These are phyloP conservation scores for Rousettus leschenaultii DNA, from an alignment of 2,113 vertebrate genomes.

Conservation along the genomic window DNA sequence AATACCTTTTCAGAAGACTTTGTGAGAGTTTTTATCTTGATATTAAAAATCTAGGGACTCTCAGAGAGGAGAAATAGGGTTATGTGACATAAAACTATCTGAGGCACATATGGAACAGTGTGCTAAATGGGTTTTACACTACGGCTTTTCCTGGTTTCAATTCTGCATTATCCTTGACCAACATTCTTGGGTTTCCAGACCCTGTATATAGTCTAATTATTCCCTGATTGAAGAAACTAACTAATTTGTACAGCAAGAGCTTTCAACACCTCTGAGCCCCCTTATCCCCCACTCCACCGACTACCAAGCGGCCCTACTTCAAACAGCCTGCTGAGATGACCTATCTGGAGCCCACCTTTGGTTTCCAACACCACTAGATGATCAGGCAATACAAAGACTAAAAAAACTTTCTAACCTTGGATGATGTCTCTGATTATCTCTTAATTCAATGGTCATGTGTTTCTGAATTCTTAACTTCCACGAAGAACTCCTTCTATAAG, in stretches of 20 bases:
- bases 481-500: neutral
- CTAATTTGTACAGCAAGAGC: neutral
- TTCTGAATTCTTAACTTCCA: constrained; percentile 41
- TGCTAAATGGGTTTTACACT: neutral
- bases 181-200: neutral
- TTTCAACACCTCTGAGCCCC: neutral
- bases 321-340: neutral
- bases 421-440: neutral
- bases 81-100: neutral
- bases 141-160: neutral
- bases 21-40: neutral
- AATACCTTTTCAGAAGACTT: neutral
- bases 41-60: neutral
- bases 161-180: neutral
- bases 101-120: neutral
- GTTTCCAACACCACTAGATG: neutral
- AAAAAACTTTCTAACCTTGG: neutral
- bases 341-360: neutral
- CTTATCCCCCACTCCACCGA: neutral
- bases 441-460: neutral
- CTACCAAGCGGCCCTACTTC: neutral
- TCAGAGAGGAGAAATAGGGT: neutral
- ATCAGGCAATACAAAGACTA: neutral
- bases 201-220: neutral
- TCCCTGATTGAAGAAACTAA: neutral